These are phyloP conservation scores for Epizoanthus fatuus DNA, from an alignment of 92 coral and sea anemone species.

Conservation along the genomic window DNA sequence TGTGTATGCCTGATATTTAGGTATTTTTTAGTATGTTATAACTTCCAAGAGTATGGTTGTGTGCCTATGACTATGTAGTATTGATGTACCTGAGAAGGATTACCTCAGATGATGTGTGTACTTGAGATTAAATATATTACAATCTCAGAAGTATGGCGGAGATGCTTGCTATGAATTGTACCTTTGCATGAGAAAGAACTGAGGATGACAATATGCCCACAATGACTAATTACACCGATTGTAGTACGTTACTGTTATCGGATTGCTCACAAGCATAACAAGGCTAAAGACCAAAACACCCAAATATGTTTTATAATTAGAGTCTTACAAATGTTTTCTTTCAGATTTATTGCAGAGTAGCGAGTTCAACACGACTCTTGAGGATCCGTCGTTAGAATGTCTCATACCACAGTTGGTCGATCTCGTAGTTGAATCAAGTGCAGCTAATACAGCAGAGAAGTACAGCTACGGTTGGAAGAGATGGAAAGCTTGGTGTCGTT, in stretches of 20 bases:
- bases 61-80: constrained; percentile 9
- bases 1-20: not conserved
- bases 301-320: no score
- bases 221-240: no score
- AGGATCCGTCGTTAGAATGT: no score
- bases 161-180: no score
- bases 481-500: constrained; percentile 45
- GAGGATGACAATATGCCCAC: no score
- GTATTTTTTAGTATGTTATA: no score
- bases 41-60: not conserved
- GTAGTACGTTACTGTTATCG: no score
- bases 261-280: no score
- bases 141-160: no score
- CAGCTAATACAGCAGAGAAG: constrained; percentile 21
- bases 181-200: no score
- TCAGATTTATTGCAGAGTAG: constrained; percentile 17
- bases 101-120: not conserved
- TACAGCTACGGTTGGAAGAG: constrained; percentile 43
- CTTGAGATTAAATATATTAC: no score
- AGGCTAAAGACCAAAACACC: no score
- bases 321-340: not conserved
- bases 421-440: not conserved
- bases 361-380: not conserved
- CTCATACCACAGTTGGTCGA: constrained; percentile 19
- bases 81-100: not conserved